Conservation (phyloP, 2,113 vertebrate genomes). For the Turdus rufiventris region DNA sequence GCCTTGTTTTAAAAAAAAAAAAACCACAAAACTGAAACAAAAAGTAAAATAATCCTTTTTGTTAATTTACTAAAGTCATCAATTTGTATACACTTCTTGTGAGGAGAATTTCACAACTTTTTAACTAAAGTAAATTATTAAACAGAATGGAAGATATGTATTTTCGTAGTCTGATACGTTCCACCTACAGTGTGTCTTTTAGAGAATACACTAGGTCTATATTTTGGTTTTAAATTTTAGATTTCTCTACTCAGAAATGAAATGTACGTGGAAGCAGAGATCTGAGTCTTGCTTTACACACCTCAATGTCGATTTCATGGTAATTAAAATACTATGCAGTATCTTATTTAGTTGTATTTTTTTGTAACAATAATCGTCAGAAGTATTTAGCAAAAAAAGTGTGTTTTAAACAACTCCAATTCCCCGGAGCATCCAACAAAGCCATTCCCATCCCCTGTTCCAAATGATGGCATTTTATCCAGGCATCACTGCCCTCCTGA, state of each 20-base stretch:
- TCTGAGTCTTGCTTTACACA: constrained; percentile 53
- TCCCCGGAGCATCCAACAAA: neutral
- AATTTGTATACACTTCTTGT: constrained; percentile 74
- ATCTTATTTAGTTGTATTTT: constrained; percentile 64
- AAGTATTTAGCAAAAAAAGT: constrained; percentile 40
- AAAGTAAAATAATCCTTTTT: constrained; percentile 54
- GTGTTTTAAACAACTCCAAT: constrained; percentile 2
- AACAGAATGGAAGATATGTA: constrained; percentile 77
- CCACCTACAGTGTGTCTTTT: constrained; percentile 69
- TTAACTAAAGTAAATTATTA: constrained; percentile 82
- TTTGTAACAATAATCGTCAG: constrained; percentile 53
- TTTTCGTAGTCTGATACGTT: constrained; percentile 77
- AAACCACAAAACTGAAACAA: neutral
- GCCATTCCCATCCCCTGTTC: constrained; percentile 26
- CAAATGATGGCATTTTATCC: constrained; percentile 9
- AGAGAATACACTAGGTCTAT: constrained; percentile 75
- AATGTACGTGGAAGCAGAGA: constrained; percentile 64
- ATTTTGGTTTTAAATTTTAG: constrained; percentile 74
- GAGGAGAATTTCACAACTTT: constrained; percentile 71
- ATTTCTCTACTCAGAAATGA: constrained; percentile 74
- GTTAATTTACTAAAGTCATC: constrained; percentile 68
- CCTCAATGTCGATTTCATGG: constrained; percentile 47
- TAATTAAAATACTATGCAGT: constrained; percentile 77
- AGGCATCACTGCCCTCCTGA: constrained; percentile 20
- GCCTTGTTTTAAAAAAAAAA: constrained; percentile 29